Conservation (phyloP, 1,140 invertebrate genomes). For the Sogatella furcifera region DNA sequence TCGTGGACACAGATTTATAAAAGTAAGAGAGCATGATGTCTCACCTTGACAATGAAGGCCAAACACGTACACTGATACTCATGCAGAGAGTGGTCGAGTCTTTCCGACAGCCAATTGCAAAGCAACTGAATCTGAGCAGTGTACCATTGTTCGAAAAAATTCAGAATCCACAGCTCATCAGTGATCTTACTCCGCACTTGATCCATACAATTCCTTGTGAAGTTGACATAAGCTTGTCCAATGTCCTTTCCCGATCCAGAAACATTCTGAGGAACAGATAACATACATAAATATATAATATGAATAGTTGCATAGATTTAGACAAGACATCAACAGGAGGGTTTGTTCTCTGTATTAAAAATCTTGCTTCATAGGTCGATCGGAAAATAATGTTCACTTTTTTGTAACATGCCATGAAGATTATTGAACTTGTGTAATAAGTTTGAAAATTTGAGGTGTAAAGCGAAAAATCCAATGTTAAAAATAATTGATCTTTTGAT, state of each 20-base stretch:
- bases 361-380: too few relatives aligned
- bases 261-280: constrained; percentile 51
- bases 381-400: too few relatives aligned
- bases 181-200: constrained; percentile 92
- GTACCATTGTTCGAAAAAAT: constrained; percentile 98
- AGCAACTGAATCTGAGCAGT: constrained; percentile 87
- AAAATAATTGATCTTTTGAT: too few relatives aligned
- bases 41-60: constrained; percentile 89
- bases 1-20: too few relatives aligned
- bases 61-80: constrained; percentile 95
- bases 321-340: too few relatives aligned
- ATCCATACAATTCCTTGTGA: constrained; percentile 93
- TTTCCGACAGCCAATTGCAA: constrained; percentile 88
- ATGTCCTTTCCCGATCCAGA: constrained; percentile 88
- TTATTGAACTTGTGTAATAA: too few relatives aligned
- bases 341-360: too few relatives aligned
- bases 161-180: constrained; percentile 96
- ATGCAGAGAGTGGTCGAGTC: constrained; percentile 89
- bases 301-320: too few relatives aligned
- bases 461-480: too few relatives aligned
- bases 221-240: constrained; percentile 95
- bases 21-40: neutral
- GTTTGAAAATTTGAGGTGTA: too few relatives aligned
- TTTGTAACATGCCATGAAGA: too few relatives aligned
- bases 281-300: neutral